Percentiles rank a stretch among this genome's conserved stretches.
Conservation (phyloP, 2,797 vertebrate genomes). For the Accipiter superciliosus region DNA sequence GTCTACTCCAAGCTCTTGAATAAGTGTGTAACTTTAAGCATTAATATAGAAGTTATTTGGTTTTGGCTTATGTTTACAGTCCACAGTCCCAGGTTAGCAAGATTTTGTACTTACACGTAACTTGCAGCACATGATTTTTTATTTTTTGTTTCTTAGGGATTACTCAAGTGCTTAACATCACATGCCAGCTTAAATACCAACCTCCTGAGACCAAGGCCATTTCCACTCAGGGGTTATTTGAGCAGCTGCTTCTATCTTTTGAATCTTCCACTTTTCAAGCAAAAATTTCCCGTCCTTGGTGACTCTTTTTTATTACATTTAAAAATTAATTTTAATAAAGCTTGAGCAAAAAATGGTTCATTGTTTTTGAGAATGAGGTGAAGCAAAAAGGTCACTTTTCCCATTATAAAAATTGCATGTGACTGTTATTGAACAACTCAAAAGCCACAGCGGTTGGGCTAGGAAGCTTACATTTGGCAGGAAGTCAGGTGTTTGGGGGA, state of each 20-base stretch:
- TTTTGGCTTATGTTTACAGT: background rate
- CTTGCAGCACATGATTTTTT: background rate
- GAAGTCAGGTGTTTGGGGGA: background rate
- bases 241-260: background rate
- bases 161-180: slow-evolving; percentile 25
- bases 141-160: background rate
- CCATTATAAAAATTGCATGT: background rate
- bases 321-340: slow-evolving; percentile 22
- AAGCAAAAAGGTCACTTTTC: background rate
- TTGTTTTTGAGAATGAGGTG: slow-evolving; percentile 7
- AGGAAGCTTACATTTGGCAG: slow-evolving; percentile 8
- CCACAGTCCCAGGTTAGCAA: background rate
- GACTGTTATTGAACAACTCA: background rate
- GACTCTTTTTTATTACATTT: background rate
- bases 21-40: background rate
- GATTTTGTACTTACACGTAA: background rate
- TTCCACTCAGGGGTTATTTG: background rate
- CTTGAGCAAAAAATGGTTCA: background rate
- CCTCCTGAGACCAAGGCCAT: background rate
- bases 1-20: background rate
- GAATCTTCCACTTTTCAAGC: background rate
- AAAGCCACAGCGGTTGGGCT: background rate
- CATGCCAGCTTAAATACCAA: slow-evolving; percentile 17
- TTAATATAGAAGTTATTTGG: background rate
- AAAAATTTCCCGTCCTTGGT: background rate